phyloP scores from a whole-genome alignment of 2,888 invertebrate genomes.

The Parnassius orleans region DNA sequence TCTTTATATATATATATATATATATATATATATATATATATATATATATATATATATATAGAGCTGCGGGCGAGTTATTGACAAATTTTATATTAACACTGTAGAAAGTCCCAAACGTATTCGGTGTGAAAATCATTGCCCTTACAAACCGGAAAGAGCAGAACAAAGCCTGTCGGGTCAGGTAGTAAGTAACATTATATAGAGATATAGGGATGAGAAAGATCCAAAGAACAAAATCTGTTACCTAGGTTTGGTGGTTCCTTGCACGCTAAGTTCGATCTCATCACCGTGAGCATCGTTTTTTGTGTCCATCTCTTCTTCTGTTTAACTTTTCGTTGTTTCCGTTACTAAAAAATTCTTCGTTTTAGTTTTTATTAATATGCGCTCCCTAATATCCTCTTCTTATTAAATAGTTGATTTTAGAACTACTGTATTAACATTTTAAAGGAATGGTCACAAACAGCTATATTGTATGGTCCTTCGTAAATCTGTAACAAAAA shows the following conservation, averaged over 20 bases:
- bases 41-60: too few relatives aligned
- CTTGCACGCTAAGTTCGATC: slow-evolving; percentile 71
- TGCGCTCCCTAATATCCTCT: slow-evolving; percentile 29
- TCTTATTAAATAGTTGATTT: slow-evolving; percentile 21
- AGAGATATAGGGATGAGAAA: too few relatives aligned
- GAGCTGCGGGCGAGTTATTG: too few relatives aligned
- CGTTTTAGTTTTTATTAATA: slow-evolving; percentile 31
- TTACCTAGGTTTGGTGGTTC: slow-evolving; percentile 64
- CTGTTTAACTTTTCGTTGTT: slow-evolving; percentile 24
- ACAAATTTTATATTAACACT: too few relatives aligned
- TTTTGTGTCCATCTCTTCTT: slow-evolving; percentile 62
- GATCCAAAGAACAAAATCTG: slow-evolving; percentile 13
- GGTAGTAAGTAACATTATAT: too few relatives aligned
- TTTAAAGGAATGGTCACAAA: slow-evolving; percentile 63
- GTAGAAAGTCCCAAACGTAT: too few relatives aligned
- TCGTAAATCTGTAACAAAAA: slow-evolving; percentile 56
- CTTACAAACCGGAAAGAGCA: too few relatives aligned
- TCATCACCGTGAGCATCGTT: slow-evolving; percentile 61
- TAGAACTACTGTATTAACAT: slow-evolving; percentile 68
- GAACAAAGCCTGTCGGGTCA: too few relatives aligned
- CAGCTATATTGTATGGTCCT: slow-evolving; percentile 38
- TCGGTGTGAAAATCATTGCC: too few relatives aligned
- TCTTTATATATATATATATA: too few relatives aligned
- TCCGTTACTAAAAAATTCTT: slow-evolving; percentile 24
- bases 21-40: too few relatives aligned